These are phyloP conservation scores for Corapipo altera DNA, from an alignment of 2,113 vertebrate species.

Conservation along the genomic window DNA sequence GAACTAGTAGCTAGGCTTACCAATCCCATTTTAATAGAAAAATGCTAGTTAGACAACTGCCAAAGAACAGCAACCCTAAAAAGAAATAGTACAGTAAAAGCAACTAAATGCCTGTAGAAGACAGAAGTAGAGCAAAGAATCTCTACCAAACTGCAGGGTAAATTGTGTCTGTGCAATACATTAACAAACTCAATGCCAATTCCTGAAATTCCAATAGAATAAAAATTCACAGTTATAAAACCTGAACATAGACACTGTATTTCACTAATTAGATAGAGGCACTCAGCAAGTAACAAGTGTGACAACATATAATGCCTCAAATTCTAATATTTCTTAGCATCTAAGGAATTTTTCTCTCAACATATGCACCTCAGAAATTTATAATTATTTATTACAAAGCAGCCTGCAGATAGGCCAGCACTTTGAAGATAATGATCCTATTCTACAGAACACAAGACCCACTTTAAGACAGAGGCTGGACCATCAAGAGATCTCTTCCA, in stretches of 20 bases:
- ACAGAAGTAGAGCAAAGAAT: not conserved
- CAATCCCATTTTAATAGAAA: not conserved
- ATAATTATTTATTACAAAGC: not conserved
- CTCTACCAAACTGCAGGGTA: not conserved
- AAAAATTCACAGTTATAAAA: not conserved
- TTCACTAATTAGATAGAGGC: not conserved
- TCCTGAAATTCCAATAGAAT: not conserved
- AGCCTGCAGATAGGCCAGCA: not conserved
- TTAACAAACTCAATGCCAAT: not conserved
- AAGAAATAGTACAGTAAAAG: not conserved
- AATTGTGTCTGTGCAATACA: not conserved
- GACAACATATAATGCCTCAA: not conserved
- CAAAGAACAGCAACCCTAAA: not conserved
- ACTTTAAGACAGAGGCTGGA: not conserved
- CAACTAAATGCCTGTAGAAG: slow-evolving; percentile 7
- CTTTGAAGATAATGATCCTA: not conserved
- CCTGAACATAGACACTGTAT: not conserved
- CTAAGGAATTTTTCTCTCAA: not conserved
- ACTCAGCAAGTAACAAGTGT: not conserved
- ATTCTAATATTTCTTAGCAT: not conserved
- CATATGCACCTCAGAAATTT: not conserved
- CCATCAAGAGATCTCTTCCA: not conserved
- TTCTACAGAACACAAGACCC: not conserved
- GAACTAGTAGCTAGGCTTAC: not conserved
- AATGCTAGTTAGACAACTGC: not conserved